These are phyloP conservation scores for Tetramorium bicarinatum DNA, from an alignment of 2,888 invertebrate genomes.

Conservation along the genomic window DNA sequence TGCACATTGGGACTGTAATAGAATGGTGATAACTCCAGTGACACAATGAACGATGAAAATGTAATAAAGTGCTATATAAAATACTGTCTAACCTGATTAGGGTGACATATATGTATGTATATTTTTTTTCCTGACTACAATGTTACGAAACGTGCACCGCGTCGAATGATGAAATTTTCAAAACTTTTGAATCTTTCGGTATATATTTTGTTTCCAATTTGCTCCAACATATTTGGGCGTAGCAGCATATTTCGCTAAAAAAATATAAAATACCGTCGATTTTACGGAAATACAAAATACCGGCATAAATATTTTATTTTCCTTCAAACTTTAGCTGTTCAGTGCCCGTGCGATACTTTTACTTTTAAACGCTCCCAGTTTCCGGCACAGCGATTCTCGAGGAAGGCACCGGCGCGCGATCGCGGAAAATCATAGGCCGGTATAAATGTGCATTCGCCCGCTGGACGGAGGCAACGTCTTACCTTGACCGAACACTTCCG, in stretches of 20 bases:
- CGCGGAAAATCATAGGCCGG: slow-evolving; percentile 42
- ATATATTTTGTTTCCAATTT: slow-evolving; percentile 9
- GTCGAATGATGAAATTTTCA: background rate
- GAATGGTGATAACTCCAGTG: background rate
- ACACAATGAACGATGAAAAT: slow-evolving; percentile 3
- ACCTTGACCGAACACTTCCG: slow-evolving; percentile 77
- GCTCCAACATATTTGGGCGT: background rate
- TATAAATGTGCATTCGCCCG: slow-evolving; percentile 55
- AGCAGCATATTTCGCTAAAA: background rate
- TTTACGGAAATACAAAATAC: background rate
- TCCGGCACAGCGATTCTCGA: background rate
- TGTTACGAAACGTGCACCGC: background rate
- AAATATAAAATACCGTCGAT: background rate
- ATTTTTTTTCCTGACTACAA: background rate
- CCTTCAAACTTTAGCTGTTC: background rate
- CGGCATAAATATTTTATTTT: too few species aligned
- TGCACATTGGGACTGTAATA: background rate
- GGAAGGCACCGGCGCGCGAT: slow-evolving; percentile 30
- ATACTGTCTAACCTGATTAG: too few species aligned
- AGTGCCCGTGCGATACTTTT: slow-evolving; percentile 1
- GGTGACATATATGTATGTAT: background rate
- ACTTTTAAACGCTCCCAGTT: background rate
- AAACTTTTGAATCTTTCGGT: background rate
- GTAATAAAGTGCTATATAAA: slow-evolving; percentile 7
- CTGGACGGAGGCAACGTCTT: slow-evolving; percentile 73